A percentile compares a stretch with the other conserved stretches of the same genome.
Evolutionary conservation across 2,888 invertebrate genomes (phyloP).

Genomic region (Cryptus viduatorius): DNA sequence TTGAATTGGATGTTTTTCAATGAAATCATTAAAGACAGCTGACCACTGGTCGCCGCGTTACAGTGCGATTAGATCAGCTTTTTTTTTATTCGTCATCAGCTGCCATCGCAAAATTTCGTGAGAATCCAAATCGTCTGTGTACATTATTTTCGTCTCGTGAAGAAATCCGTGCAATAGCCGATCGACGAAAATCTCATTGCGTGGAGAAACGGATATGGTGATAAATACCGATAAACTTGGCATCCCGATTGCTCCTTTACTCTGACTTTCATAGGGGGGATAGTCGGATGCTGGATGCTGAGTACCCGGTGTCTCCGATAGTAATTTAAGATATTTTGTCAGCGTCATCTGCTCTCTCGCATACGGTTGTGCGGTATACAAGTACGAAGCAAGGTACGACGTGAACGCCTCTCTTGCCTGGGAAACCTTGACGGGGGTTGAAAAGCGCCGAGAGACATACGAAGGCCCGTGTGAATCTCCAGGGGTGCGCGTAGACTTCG

Average conservation of each 20-base stretch:
- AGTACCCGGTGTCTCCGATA: conserved; percentile 1
- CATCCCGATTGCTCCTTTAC: neutral
- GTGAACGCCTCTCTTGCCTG: conserved; percentile 39
- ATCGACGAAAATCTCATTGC: conserved; percentile 41
- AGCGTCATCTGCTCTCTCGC: conserved; percentile 60
- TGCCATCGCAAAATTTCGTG: neutral
- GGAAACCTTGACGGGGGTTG: conserved; percentile 59
- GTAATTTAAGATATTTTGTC: conserved; percentile 57
- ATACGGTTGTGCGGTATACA: neutral
- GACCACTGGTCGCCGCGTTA: conserved; percentile 3
- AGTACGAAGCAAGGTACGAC: neutral
- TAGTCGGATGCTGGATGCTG: neutral
- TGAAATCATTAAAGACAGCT: conserved; percentile 7
- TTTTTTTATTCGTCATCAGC: conserved; percentile 5
- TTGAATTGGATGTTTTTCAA: neutral
- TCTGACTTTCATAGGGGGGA: neutral
- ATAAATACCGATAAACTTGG: conserved; percentile 63
- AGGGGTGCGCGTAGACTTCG: conserved; percentile 49
- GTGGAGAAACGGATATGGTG: conserved; percentile 40
- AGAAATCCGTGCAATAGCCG: neutral
- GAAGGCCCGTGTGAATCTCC: conserved; percentile 66
- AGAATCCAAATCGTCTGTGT: neutral
- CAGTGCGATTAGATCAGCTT: neutral
- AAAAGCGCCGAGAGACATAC: conserved; percentile 32
- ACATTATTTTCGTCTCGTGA: neutral